Evolutionary conservation across 2,888 invertebrate genomes (phyloP).

Genomic region (Xylocampa areola): DNA sequence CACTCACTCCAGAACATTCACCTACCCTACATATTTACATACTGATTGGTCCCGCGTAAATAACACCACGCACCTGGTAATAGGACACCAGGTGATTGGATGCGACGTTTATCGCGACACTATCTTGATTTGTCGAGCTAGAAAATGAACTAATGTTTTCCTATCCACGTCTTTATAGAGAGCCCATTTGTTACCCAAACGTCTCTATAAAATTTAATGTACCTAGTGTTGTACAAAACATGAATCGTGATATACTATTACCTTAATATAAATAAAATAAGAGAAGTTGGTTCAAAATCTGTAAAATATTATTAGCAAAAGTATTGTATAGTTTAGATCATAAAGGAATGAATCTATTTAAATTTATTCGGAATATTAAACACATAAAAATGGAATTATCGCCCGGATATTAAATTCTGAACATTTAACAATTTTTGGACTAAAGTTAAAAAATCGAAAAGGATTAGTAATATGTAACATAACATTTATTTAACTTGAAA

Average conservation of each 20-base stretch:
- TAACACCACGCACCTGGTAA: conserved; percentile 80
- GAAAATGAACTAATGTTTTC: conserved; percentile 72
- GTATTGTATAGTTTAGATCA: neutral
- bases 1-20: conserved; percentile 86
- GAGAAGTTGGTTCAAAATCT: conserved; percentile 11
- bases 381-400: no score
- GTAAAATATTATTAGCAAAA: conserved; percentile 18
- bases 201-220: conserved; percentile 75
- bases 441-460: no score
- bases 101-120: conserved; percentile 78
- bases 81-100: conserved; percentile 79
- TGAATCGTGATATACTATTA: conserved; percentile 43
- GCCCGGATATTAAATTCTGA: no score
- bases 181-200: conserved; percentile 73
- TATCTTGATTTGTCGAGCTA: conserved; percentile 81
- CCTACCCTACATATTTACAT: conserved; percentile 88
- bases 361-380: no score
- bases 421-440: no score
- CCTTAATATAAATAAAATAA: conserved; percentile 29
- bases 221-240: conserved; percentile 43
- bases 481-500: neutral
- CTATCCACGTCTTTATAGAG: conserved; percentile 69
- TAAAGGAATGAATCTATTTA: no score
- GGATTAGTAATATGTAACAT: no score
- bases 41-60: conserved; percentile 84